phyloP scores from a whole-genome alignment of 2,113 vertebrate genomes.

The Panthera leo region DNA sequence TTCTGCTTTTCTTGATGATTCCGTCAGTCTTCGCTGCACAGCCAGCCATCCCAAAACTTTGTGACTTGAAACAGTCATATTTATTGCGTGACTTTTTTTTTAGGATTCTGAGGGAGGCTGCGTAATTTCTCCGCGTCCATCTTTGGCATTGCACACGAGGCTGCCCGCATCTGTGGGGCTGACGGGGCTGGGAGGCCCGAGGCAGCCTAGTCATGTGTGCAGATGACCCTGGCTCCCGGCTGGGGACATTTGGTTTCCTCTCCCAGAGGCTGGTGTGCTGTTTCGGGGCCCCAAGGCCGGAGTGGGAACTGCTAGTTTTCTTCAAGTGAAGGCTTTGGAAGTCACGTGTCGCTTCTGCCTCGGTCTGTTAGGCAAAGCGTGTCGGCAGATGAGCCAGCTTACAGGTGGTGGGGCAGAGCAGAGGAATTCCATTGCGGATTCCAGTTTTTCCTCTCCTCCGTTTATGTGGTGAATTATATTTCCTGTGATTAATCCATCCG shows the following conservation, averaged over 20 bases:
- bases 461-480: neutral
- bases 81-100: neutral
- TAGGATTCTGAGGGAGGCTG: neutral
- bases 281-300: neutral
- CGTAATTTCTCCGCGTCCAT: neutral
- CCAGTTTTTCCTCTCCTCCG: neutral
- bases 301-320: neutral
- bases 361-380: neutral
- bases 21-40: neutral
- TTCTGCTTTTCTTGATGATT: neutral
- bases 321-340: neutral
- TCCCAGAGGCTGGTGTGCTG: neutral
- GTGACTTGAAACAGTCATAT: neutral
- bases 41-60: neutral
- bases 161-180: no score
- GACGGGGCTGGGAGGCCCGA: no score
- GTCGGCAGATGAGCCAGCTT: neutral
- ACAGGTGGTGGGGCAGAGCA: neutral
- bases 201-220: neutral
- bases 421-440: neutral
- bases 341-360: neutral
- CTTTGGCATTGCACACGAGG: rapidly evolving
- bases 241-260: neutral
- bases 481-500: neutral
- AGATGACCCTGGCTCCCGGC: neutral